A percentile compares a stretch with the other conserved stretches of the same genome.
These are phyloP conservation scores for Steatocranus sp. DNA, from an alignment of 2,797 vertebrate genomes.

Conservation along the genomic window DNA sequence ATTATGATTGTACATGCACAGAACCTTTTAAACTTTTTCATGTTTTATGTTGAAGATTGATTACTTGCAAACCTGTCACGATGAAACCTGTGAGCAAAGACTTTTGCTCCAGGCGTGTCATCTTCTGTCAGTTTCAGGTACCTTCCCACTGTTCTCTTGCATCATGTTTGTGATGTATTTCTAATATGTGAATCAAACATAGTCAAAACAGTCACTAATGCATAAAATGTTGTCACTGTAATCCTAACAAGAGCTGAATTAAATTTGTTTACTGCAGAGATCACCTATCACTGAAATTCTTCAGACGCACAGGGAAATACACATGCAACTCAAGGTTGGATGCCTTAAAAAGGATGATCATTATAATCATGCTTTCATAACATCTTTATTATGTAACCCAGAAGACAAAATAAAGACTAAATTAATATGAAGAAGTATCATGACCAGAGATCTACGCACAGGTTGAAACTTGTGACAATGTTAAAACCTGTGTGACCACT, in stretches of 20 bases:
- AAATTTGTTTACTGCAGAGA: not conserved
- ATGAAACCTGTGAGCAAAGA: fast-evolving
- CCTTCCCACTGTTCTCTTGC: not conserved
- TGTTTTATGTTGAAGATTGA: not conserved
- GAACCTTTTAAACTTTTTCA: not conserved
- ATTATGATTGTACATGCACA: not conserved
- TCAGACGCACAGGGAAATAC: not conserved
- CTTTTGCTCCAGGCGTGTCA: not conserved
- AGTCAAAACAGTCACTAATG: not conserved
- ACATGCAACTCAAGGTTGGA: not conserved
- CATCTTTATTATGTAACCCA: not conserved
- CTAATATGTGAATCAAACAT: fast-evolving
- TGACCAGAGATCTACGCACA: not conserved
- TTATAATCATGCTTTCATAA: not conserved
- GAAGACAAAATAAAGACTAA: not conserved
- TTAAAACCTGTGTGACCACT: not conserved
- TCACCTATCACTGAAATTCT: not conserved
- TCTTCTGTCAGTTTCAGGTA: not conserved
- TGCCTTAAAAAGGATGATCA: not conserved
- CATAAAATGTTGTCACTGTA: not conserved
- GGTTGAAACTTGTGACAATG: not conserved
- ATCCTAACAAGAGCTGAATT: not conserved
- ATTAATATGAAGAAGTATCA: not conserved
- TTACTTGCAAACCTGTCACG: not conserved
- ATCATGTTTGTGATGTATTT: not conserved